These are phyloP conservation scores for Rattus norvegicus DNA, from an alignment of 2,113 vertebrate species.

Conservation along the genomic window GRCr8 NC_086039.1:121146501-121147000, in stretches of 20 bases:
- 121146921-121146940: background rate
- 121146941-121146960: background rate
- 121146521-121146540: background rate
- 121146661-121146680: conserved; percentile 20
- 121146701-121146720: conserved; percentile 24
- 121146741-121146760: conserved; percentile 4
- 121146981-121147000: conserved; percentile 18
- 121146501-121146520: too few species aligned
- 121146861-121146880: background rate
- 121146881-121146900: background rate
- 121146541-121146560: background rate
- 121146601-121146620: conserved; percentile 27
- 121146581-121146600: background rate
- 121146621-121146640: background rate
- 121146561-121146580: background rate
- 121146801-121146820: conserved; percentile 8
- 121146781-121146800: background rate
- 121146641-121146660: conserved; percentile 2
- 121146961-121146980: background rate
- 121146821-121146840: background rate
- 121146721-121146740: conserved; percentile 45
- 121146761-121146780: background rate
- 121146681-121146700: conserved; percentile 35
- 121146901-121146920: background rate
- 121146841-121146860: conserved; percentile 27